These are phyloP conservation scores for Achatina immaculata DNA, from an alignment of 1,140 invertebrate species.

Conservation along the genomic window DNA sequence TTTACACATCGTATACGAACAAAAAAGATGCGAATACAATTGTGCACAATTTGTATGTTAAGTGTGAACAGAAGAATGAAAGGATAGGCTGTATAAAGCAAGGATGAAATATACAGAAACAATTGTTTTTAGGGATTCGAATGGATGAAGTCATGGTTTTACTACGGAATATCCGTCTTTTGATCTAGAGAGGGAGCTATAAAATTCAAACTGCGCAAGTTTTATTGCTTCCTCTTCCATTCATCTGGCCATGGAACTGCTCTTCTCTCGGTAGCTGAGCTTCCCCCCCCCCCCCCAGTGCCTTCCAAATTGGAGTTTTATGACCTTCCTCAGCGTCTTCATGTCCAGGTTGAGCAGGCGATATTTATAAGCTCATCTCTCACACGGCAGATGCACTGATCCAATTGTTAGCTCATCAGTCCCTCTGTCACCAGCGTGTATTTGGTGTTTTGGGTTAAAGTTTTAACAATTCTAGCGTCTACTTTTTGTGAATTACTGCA, in stretches of 20 bases:
- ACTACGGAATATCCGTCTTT: slow-evolving; percentile 3
- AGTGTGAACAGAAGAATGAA: too few relatives aligned
- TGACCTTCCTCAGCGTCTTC: neutral
- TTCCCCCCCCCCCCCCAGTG: neutral
- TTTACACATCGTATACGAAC: too few relatives aligned
- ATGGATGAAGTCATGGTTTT: neutral
- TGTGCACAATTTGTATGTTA: too few relatives aligned
- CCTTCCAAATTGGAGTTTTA: neutral
- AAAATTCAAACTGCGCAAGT: slow-evolving; percentile 6
- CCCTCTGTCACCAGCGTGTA: too few relatives aligned
- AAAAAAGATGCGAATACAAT: too few relatives aligned
- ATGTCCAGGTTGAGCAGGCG: neutral
- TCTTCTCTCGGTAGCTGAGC: neutral
- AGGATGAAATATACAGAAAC: too few relatives aligned
- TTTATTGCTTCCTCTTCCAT: neutral
- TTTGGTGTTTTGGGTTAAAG: too few relatives aligned
- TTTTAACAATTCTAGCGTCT: too few relatives aligned
- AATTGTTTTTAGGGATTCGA: too few relatives aligned
- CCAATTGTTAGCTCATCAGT: neutral
- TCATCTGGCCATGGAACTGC: neutral
- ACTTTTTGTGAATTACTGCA: too few relatives aligned
- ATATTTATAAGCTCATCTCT: neutral
- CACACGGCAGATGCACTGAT: neutral
- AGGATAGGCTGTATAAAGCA: too few relatives aligned
- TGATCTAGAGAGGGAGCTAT: neutral